A percentile compares a stretch with the other conserved stretches of the same genome.
Conservation (phyloP, 1,140 invertebrate species). For the Drosophila sulfurigaster region DNA sequence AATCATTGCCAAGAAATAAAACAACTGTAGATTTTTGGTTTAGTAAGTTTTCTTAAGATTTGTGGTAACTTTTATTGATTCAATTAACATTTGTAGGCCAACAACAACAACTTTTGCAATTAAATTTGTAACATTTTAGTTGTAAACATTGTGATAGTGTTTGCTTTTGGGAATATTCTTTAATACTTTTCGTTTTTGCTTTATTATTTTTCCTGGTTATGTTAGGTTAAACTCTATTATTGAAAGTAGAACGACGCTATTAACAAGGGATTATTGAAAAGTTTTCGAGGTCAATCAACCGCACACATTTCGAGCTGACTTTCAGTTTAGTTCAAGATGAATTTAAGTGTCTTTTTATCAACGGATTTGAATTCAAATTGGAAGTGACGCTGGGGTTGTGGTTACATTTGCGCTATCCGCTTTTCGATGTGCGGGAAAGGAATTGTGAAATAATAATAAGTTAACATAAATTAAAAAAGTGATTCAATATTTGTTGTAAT, state of each 20-base stretch:
- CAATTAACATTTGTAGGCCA: slow-evolving; percentile 73
- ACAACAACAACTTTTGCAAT: slow-evolving; percentile 76
- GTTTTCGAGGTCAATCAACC: slow-evolving; percentile 4
- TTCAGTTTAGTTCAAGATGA: slow-evolving; percentile 16
- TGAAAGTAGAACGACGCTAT: slow-evolving; percentile 53
- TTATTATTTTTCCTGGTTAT: neutral
- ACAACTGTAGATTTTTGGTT: slow-evolving; percentile 64
- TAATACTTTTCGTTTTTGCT: slow-evolving; percentile 2
- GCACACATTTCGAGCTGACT: slow-evolving; percentile 10
- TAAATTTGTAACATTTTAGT: slow-evolving; percentile 74
- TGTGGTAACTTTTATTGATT: slow-evolving; percentile 85
- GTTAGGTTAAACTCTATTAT: slow-evolving; percentile 43
- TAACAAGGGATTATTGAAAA: slow-evolving; percentile 45
- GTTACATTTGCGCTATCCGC: slow-evolving; percentile 79
- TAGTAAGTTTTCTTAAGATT: slow-evolving; percentile 67
- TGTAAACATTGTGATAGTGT: slow-evolving; percentile 31
- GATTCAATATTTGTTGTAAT: slow-evolving; percentile 12
- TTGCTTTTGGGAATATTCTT: slow-evolving; percentile 20
- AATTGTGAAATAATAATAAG: slow-evolving; percentile 49
- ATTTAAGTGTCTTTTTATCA: neutral
- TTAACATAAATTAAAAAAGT: slow-evolving; percentile 44
- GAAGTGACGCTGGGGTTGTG: slow-evolving; percentile 70
- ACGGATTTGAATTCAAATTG: slow-evolving; percentile 30
- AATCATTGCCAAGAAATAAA: slow-evolving; percentile 70
- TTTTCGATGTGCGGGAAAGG: slow-evolving; percentile 32